Evolutionary conservation across 1,140 invertebrate species (phyloP), one percentile per base, ranked within the genome.

Genomic region (Notospermus geniculatus): DNA sequence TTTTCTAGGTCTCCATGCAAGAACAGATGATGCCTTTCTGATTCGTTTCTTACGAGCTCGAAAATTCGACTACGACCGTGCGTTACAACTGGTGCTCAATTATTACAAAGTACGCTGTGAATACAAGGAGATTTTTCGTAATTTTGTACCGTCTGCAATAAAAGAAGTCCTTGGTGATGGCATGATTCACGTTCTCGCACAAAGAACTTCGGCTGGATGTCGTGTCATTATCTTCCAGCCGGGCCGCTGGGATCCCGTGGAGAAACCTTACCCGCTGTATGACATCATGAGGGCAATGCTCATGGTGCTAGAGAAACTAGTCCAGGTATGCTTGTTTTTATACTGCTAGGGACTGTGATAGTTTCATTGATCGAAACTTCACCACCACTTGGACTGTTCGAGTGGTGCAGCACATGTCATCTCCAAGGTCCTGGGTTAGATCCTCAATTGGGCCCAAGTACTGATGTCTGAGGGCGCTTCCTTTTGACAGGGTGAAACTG

Each of bases 81-180:
- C 92, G 0, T 90, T 91, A 70, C 87, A 90, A 53, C 90, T 93
- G 86, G 78, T 95, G 50, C 89, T 93, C 73, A 86, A 88, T 17
- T 95, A 94, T 73, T 83, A 94, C 17, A 88, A 88, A 7, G 89
- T 92, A 59, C 85, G 90, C 88, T 53, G 84, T 85, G 50, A 88
- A 57, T 87, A 92, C 71, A 83, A 85, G 17, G 86, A 88, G 30
- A 81, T 93, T 67, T 88, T 89, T 77, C 79, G 83, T 5, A 85
- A 88, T 68, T 84, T 92, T 57, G 87, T 84, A 32, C 83, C 87
- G 2, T 84, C 87, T 9, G 87, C 90, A 68, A 84, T 92, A 28
- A 85, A 88, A 68, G 85, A 87, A 60, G 87, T 91, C 19, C 78
- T 93, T 22, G 85, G 88, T 61, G 89, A 90, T 71, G 90, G 90